Base-by-base conservation (phyloP, 2,113 vertebrate genomes). In the Phaethornis superciliosus region DNA sequence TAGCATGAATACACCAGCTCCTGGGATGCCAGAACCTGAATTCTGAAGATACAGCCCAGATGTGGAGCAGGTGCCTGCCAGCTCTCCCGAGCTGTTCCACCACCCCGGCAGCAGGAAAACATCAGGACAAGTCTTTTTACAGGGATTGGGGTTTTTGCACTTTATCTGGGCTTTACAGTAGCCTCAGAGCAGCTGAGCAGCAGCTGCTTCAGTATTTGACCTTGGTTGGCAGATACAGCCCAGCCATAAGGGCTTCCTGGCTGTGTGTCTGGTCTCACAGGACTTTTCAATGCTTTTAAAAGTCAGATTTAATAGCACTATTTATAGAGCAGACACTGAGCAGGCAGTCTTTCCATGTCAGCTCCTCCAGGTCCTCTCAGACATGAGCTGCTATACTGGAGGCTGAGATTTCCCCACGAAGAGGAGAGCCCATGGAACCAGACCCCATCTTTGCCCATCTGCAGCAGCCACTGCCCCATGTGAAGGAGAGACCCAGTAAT, bases 391-490 rank as follows among this genome's bases (percentile, higher is more conserved):
- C 58, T 21, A 17, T 9, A 17, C 52, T 11, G 0, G 1, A 56
- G 55, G 49, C 23, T 46, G 67, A 62, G 62, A 22, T 46, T 71
- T 62, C 59, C 32, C 42, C 54, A 63, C 24, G 0, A 21, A 20
- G 27, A 85, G 55, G 56, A 2, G 16, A 81, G 22, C 19, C n/a
- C 2, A 0, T 8, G 55, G 51, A 23, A 55, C 17, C 42, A 78
- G 46, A 59, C 2, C 47, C 37, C 0, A 0, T 23, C 51, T 64
- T 42, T 60, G 27, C 7, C 40, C 3, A 0, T 5, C 32, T 15
- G 32, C 24, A 27, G 58, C 59, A 72, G 27, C 18, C 67, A 7
- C 47, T 63, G 49, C 69, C 54, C 17, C n/a, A n/a, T 13, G 19
- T 9, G 21, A 37, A 3, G 1, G 19, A 46, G 44, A 71, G 51